These are phyloP conservation scores for Alaudala cheleensis DNA, from an alignment of 2,113 vertebrate genomes.

Conservation along the genomic window DNA sequence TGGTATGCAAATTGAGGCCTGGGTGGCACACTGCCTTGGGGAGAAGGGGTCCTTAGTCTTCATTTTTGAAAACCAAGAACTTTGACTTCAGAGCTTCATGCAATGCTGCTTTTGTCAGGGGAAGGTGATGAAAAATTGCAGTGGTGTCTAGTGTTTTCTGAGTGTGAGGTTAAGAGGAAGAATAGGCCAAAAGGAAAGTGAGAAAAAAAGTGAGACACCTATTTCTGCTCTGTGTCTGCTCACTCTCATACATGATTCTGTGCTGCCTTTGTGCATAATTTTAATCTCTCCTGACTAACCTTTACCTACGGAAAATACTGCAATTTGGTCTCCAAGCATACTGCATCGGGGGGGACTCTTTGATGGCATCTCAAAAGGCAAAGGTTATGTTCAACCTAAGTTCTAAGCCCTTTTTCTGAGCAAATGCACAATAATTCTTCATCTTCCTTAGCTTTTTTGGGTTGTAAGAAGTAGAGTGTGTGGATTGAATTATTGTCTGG, in stretches of 20 bases:
- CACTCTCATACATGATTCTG: too few relatives aligned
- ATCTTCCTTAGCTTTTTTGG: not conserved
- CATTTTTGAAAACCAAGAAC: not conserved
- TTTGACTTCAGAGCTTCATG: not conserved
- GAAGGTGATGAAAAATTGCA: not conserved
- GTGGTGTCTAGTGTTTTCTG: not conserved
- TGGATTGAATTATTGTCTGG: not conserved
- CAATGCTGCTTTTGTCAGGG: not conserved
- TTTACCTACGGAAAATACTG: not conserved
- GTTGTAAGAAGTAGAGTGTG: not conserved
- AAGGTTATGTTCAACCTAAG: not conserved
- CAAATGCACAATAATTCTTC: not conserved
- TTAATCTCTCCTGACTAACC: not conserved
- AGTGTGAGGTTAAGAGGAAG: not conserved
- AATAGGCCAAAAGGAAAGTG: not conserved
- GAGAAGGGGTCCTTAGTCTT: not conserved
- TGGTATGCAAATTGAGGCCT: not conserved
- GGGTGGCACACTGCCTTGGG: not conserved
- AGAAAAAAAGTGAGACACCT: not conserved
- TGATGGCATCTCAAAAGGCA: not conserved
- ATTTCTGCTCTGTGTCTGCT: not conserved
- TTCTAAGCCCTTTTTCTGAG: not conserved
- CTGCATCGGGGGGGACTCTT: not conserved
- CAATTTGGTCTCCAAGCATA: not conserved
- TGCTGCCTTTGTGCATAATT: not conserved